These are phyloP conservation scores for Gastrophryne carolinensis DNA, from an alignment of 2,797 vertebrate genomes.

Conservation along the genomic window DNA sequence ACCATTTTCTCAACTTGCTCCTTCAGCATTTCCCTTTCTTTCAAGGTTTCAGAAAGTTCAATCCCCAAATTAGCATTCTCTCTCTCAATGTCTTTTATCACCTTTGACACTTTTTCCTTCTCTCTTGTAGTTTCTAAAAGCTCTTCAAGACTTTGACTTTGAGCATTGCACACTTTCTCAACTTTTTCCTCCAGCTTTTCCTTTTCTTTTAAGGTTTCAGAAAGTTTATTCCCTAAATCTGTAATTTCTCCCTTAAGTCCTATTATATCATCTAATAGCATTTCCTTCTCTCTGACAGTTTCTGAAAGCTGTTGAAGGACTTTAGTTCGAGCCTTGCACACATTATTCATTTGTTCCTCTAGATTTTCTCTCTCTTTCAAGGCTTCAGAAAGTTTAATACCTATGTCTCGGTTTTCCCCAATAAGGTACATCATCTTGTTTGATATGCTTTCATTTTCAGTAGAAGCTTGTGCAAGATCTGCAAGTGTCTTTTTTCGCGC, in stretches of 20 bases:
- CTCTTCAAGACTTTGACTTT: too few species aligned
- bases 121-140: not conserved
- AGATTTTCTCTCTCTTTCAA: too few species aligned
- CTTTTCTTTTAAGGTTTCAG: not conserved
- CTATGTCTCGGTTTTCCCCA: too few species aligned
- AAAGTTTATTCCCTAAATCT: not conserved
- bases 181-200: not conserved
- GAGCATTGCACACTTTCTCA: too few species aligned
- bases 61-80: not conserved
- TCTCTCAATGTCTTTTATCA: not conserved
- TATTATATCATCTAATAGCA: not conserved
- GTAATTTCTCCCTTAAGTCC: not conserved
- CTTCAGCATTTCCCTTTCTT: not conserved
- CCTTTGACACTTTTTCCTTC: not conserved
- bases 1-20: not conserved
- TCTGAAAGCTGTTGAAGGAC: not conserved
- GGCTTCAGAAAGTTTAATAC: too few species aligned
- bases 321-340: too few species aligned
- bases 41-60: not conserved
- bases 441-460: too few species aligned
- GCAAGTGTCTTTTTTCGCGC: too few species aligned
- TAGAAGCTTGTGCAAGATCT: not conserved
- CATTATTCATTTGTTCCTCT: too few species aligned
- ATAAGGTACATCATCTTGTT: too few species aligned
- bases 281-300: conserved; percentile 1